Conservation (phyloP, 1,140 invertebrate species). For the Drosophila carrolli region DNA sequence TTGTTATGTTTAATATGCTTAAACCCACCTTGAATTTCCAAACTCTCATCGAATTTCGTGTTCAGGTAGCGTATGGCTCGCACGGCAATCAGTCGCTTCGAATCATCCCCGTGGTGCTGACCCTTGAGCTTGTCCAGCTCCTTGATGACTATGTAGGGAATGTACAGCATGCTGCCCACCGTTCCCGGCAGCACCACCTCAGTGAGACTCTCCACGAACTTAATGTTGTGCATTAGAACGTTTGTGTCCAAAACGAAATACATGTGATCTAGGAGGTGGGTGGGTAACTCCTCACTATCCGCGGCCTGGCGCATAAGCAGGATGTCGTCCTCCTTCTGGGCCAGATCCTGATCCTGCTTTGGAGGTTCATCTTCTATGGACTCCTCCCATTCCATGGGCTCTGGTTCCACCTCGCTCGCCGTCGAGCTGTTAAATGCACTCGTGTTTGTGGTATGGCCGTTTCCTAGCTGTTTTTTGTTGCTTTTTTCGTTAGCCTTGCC, state of each 20-base stretch:
- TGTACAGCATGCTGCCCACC: constrained; percentile 42
- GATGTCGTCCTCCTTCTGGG: constrained; percentile 2
- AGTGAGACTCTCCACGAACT: constrained; percentile 26
- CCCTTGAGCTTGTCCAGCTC: constrained; percentile 76
- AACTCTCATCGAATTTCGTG: constrained; percentile 59
- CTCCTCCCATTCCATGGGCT: constrained; percentile 51
- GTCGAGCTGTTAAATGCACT: constrained; percentile 15
- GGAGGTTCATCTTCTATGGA: neutral
- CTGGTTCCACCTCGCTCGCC: constrained; percentile 3
- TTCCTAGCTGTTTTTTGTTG: neutral
- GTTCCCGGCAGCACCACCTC: constrained; percentile 20
- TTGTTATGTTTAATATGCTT: too few species aligned
- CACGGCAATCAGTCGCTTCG: constrained; percentile 36
- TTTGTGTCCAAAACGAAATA: constrained; percentile 62
- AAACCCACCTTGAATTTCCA: constrained; percentile 65
- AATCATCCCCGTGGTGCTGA: neutral
- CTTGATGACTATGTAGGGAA: constrained; percentile 56
- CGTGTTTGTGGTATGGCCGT: neutral
- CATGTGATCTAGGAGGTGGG: constrained; percentile 30
- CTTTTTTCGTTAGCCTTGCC: neutral
- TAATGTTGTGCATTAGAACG: constrained; percentile 40
- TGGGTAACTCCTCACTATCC: constrained; percentile 16
- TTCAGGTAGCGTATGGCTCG: constrained; percentile 77
- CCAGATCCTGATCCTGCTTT: neutral
- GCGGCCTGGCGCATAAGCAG: constrained; percentile 21